Conservation (phyloP, 1,140 invertebrate genomes). For the Drosophila simulans region DNA sequence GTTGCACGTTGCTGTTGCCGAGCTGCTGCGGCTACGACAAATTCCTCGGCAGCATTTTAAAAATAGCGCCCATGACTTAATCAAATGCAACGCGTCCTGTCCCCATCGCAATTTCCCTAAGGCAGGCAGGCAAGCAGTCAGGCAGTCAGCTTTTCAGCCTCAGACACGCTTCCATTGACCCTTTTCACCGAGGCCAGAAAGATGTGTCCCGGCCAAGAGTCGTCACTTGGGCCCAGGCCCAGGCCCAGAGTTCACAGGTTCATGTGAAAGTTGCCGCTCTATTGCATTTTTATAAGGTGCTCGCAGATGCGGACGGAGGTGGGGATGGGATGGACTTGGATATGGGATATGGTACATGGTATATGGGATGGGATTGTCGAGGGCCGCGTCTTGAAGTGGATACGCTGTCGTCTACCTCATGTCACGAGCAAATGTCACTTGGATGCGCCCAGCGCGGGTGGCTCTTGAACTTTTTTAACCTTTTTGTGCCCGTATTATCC, state of each 20-base stretch:
- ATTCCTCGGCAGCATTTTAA: slow-evolving; percentile 69
- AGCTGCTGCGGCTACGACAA: slow-evolving; percentile 50
- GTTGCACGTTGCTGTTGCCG: slow-evolving; percentile 62
- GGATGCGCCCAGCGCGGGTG: slow-evolving; percentile 69
- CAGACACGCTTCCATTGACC: slow-evolving; percentile 71
- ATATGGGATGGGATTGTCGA: slow-evolving; percentile 14
- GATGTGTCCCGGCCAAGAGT: slow-evolving; percentile 24
- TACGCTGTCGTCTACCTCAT: slow-evolving; percentile 67
- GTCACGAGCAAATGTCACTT: slow-evolving; percentile 82
- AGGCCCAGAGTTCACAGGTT: slow-evolving; percentile 65
- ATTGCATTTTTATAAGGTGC: slow-evolving; percentile 54
- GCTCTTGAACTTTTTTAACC: slow-evolving; percentile 81
- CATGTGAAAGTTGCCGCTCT: slow-evolving; percentile 77
- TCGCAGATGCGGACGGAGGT: neutral
- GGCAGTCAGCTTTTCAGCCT: slow-evolving; percentile 14
- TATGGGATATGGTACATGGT: neutral
- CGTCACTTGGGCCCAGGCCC: slow-evolving; percentile 11
- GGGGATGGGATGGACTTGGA: too few species aligned
- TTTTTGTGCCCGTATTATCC: slow-evolving; percentile 59
- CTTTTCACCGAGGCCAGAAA: slow-evolving; percentile 38
- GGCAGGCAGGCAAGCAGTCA: slow-evolving; percentile 8
- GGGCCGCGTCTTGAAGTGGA: slow-evolving; percentile 64
- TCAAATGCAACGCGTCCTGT: slow-evolving; percentile 66
- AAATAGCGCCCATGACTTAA: slow-evolving; percentile 81
- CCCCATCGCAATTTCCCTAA: slow-evolving; percentile 11